These are phyloP conservation scores for Clarias platycephalus DNA, from an alignment of 2,797 vertebrate species.

Conservation along the genomic window DNA sequence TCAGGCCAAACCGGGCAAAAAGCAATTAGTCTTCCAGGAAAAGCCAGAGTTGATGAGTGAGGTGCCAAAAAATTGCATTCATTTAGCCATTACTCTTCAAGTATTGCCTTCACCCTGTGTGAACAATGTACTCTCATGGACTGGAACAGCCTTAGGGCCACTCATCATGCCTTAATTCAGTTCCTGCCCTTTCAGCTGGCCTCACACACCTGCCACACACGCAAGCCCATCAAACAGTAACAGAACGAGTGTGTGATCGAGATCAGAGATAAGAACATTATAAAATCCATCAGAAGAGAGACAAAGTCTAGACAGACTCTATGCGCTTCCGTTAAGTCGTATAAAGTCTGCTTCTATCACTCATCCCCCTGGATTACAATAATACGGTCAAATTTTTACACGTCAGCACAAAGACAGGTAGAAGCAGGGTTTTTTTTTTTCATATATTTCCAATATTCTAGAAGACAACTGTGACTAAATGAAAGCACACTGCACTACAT, in stretches of 20 bases:
- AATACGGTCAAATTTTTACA: not conserved
- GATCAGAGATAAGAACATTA: slow-evolving; percentile 33
- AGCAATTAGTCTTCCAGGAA: slow-evolving; percentile 31
- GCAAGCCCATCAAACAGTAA: slow-evolving; percentile 34
- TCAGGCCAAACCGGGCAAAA: slow-evolving; percentile 28
- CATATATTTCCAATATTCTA: slow-evolving; percentile 32
- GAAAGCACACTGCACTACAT: not conserved
- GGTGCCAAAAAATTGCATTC: slow-evolving; percentile 11
- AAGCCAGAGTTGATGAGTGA: not conserved
- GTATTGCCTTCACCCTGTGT: slow-evolving; percentile 18
- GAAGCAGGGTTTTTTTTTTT: not conserved
- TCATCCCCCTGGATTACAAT: slow-evolving; percentile 15
- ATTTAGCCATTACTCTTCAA: slow-evolving; percentile 31
- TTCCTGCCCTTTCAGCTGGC: slow-evolving; percentile 38
- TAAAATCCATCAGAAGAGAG: slow-evolving; percentile 50
- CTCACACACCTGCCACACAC: slow-evolving; percentile 45
- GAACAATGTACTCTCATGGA: slow-evolving; percentile 41
- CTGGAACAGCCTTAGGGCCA: slow-evolving; percentile 30
- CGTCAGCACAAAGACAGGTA: slow-evolving; percentile 21
- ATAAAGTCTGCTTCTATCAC: slow-evolving; percentile 13
- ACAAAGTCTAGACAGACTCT: slow-evolving; percentile 61
- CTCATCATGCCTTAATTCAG: slow-evolving; percentile 45
- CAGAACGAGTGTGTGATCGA: slow-evolving; percentile 1
- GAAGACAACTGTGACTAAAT: slow-evolving; percentile 23
- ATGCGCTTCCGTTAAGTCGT: not conserved